Conservation (phyloP, 2,113 vertebrate species). For the Phalacrocorax brasilianus region DNA sequence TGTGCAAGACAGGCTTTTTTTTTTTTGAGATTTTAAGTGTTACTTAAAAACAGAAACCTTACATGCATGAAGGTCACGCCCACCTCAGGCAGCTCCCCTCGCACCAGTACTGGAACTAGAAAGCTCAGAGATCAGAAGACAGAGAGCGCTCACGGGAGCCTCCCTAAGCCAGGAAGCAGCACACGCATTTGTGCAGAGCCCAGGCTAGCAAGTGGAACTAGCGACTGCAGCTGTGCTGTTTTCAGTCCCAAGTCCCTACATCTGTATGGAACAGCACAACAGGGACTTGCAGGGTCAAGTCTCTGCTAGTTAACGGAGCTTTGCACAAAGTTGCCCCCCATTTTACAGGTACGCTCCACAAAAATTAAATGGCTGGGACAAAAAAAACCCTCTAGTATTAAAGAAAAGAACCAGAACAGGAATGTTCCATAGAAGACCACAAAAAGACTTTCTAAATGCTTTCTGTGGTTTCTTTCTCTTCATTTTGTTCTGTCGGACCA, state of each 20-base stretch:
- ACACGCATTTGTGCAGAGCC: background rate
- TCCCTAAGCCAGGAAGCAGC: background rate
- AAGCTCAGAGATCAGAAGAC: background rate
- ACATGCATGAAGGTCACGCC: background rate
- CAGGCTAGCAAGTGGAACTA: background rate
- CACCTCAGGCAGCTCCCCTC: background rate
- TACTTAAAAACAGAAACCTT: background rate
- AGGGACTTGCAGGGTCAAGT: background rate
- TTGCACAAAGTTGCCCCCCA: background rate
- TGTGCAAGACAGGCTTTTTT: background rate
- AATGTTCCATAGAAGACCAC: background rate
- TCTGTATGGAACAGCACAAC: background rate
- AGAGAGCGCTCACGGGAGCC: background rate
- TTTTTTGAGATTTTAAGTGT: background rate
- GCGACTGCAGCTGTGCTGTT: background rate
- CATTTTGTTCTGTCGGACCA: background rate
- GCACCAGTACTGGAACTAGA: background rate
- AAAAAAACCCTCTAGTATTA: background rate
- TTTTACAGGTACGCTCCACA: background rate
- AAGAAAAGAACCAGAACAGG: background rate
- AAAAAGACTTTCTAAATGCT: background rate
- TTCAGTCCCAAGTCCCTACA: background rate
- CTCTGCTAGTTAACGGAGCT: background rate
- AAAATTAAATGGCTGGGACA: background rate
- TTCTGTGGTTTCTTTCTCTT: background rate